Percentiles rank a stretch among this genome's conserved stretches.
These are phyloP conservation scores for Mesochorus sp. DNA, from an alignment of 2,888 invertebrate species.

Conservation along the genomic window DNA sequence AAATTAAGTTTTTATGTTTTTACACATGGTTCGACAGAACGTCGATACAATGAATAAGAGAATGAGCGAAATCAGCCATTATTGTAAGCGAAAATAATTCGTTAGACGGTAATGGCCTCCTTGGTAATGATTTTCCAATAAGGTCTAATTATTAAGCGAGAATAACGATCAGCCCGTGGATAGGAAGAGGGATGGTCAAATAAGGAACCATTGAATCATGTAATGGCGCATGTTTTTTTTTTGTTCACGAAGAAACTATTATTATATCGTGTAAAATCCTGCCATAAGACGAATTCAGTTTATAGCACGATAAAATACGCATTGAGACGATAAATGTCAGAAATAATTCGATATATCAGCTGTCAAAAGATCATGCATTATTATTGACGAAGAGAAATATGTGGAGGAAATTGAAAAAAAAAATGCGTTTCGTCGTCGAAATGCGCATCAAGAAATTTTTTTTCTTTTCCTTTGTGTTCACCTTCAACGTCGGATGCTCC, in stretches of 20 bases:
- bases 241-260: too few species aligned
- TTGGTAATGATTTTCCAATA: too few species aligned
- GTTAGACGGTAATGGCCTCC: too few species aligned
- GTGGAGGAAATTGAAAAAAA: not conserved
- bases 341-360: not conserved
- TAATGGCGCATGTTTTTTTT: conserved; percentile 55
- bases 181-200: conserved; percentile 1
- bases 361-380: not conserved
- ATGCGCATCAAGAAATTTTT: conserved; percentile 50
- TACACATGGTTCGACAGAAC: too few species aligned
- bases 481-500: conserved; percentile 98
- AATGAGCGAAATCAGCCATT: too few species aligned
- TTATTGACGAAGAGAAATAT: not conserved
- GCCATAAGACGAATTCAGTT: conserved; percentile 3
- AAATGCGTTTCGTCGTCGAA: conserved; percentile 20
- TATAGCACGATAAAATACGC: not conserved
- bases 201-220: conserved; percentile 24
- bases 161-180: not conserved
- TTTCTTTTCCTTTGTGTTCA: conserved; percentile 76
- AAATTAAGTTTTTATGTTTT: too few species aligned
- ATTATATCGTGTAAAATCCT: not conserved
- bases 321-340: not conserved
- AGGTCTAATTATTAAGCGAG: not conserved
- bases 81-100: too few species aligned
- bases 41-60: too few species aligned